Evolutionary conservation across 1,140 invertebrate genomes (phyloP).

Genomic region (Riptortus pedestris): DNA sequence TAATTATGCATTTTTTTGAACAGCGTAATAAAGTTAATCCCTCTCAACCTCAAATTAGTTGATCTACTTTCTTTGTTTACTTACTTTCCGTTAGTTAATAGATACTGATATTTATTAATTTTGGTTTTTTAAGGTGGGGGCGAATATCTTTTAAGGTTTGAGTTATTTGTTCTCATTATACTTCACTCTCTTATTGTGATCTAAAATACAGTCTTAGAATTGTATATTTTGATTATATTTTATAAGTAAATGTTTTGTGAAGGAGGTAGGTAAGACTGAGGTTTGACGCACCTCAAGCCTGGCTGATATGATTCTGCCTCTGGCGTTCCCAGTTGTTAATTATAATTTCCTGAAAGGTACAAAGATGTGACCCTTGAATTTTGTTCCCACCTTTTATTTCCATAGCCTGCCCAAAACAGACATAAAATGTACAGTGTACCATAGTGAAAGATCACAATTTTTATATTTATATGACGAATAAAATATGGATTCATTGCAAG

Average conservation of each 20-base stretch:
- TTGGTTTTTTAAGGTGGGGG: conserved; percentile 10
- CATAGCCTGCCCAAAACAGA: not conserved
- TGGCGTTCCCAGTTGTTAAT: not conserved
- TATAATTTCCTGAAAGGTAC: not conserved
- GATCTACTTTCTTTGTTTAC: conserved; percentile 2
- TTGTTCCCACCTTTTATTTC: conserved; percentile 14
- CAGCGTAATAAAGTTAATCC: conserved; percentile 7
- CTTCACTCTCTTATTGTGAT: not conserved
- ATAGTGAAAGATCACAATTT: conserved; percentile 25
- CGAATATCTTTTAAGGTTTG: conserved; percentile 6
- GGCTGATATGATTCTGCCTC: not conserved
- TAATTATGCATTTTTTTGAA: conserved; percentile 12
- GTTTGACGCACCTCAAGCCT: not conserved
- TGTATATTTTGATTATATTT: not conserved
- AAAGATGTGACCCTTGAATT: not conserved
- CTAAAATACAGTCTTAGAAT: not conserved
- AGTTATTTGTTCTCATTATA: conserved; percentile 6
- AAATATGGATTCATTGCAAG: conserved; percentile 13
- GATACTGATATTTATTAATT: not conserved
- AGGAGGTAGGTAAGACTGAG: not conserved
- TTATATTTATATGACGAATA: conserved; percentile 25
- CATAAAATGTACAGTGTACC: conserved; percentile 27
- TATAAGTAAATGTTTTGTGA: not conserved
- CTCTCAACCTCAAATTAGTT: conserved; percentile 13
- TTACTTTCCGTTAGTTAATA: conserved; percentile 7